Evolutionary conservation across 2,888 invertebrate genomes (phyloP), one percentile per base, ranked within the genome.

Genomic region (Tetragnatha montana): DNA sequence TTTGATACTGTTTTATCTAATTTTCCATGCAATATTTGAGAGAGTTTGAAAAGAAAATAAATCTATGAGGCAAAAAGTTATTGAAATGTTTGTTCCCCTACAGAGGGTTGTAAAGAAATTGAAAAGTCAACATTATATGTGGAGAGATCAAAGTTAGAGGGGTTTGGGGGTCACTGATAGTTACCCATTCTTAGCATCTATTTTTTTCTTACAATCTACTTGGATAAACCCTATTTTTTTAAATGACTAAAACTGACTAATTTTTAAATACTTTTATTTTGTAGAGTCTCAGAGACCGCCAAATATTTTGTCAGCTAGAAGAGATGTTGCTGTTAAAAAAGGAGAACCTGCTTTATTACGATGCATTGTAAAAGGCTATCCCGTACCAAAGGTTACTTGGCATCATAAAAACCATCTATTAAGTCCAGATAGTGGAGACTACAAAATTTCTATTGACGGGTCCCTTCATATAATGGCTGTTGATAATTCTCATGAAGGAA

Each of bases 401-500:
- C 97, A 60, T 51, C 82, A 82, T 60, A 87, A 75, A 14, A 83
- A 87, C 51, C 89, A 80, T 8, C 88, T 88, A 17, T 69, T 92
- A 17, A 90, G 84, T 70, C 82, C 91, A 14, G 86, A 81, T 17
- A 81, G 82, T 12, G 92, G 91, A 0, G 87, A 91, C 68, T 91
- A 91, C 88, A 89, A 91, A 60, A 84, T 92, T 12, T 85, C 91
- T 14, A 74, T 89, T 8, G 91, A 91, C 84, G 92, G 92, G 7
- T 91, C 92, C 6, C 89, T 92, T 71, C 91, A 92, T 97, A 96
- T 97, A 7, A 84, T 87, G 84, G 70, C 84, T n/a, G 87, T 85
- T n/a, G 69, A 50, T 6, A 51, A 95, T 91, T 95, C 96, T 85
- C 98, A 98, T 93, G 95, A 96, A 47, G 98, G 98, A 69, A 95